These are phyloP conservation scores for Lacerta viridis DNA, from an alignment of 2,797 vertebrate species.

Conservation along the genomic window DNA sequence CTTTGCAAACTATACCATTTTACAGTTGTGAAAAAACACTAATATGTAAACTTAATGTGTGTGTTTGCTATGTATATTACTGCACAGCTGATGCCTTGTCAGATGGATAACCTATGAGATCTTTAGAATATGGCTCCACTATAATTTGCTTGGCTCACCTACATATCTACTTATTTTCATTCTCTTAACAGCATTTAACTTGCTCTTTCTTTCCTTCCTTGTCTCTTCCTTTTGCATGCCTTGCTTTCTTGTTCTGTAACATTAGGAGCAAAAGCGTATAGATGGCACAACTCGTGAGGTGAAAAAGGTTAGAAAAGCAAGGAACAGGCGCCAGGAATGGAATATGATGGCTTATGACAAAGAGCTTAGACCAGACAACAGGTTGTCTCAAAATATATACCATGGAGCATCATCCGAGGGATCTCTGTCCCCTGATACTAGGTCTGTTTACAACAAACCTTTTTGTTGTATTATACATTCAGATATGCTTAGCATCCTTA, in stretches of 20 bases:
- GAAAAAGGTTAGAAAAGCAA: constrained; percentile 98
- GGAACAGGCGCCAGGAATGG: constrained; percentile 99
- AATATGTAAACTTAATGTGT: background rate
- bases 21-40: background rate
- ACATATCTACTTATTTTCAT: constrained; percentile 63
- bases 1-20: constrained; percentile 19
- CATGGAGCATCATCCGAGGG: constrained; percentile 94
- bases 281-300: constrained; percentile 98
- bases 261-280: constrained; percentile 95
- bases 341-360: constrained; percentile 99
- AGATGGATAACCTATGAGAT: constrained; percentile 20
- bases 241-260: constrained; percentile 77
- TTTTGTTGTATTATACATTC: constrained; percentile 53
- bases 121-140: background rate
- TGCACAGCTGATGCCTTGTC: background rate
- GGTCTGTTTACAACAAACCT: constrained; percentile 82
- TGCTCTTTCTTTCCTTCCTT: constrained; percentile 75
- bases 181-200: constrained; percentile 77
- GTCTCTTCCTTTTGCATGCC: constrained; percentile 80
- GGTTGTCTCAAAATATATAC: constrained; percentile 91
- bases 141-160: constrained; percentile 51
- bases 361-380: constrained; percentile 97
- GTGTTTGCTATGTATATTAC: background rate
- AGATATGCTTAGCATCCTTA: constrained; percentile 56
- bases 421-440: constrained; percentile 96